A percentile compares a stretch with the other conserved stretches of the same genome.
These are phyloP conservation scores for Epinotia demarniana DNA, from an alignment of 2,888 invertebrate genomes.

Conservation along the genomic window DNA sequence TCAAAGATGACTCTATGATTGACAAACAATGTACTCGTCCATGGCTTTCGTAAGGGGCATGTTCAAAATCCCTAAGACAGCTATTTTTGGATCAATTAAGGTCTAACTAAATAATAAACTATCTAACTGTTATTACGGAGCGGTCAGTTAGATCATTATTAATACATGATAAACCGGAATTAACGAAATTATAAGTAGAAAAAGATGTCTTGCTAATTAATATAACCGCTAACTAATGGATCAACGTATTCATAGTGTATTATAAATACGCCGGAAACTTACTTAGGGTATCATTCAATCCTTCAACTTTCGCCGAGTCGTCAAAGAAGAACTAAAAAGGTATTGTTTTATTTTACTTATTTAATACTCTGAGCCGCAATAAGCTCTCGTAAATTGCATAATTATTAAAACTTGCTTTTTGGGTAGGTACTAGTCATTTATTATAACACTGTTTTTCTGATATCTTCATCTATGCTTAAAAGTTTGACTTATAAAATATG, in stretches of 20 bases:
- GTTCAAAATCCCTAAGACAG: no score
- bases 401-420: background rate
- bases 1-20: no score
- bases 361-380: background rate
- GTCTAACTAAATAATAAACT: background rate
- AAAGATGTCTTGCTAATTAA: background rate
- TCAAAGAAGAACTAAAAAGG: constrained; percentile 14
- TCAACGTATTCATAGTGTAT: background rate
- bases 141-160: constrained; percentile 6
- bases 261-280: constrained; percentile 11
- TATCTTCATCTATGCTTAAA: no score
- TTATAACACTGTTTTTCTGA: no score
- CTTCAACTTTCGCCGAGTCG: background rate
- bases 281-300: constrained; percentile 13
- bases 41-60: no score
- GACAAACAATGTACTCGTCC: no score
- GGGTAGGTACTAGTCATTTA: background rate
- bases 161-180: background rate
- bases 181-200: background rate
- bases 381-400: background rate
- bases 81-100: no score
- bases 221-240: constrained; percentile 7
- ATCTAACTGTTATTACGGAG: background rate
- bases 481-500: no score
- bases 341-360: constrained; percentile 1